Evolutionary conservation across 2,888 invertebrate genomes (phyloP).

Genomic region (Apoda limacodes): DNA sequence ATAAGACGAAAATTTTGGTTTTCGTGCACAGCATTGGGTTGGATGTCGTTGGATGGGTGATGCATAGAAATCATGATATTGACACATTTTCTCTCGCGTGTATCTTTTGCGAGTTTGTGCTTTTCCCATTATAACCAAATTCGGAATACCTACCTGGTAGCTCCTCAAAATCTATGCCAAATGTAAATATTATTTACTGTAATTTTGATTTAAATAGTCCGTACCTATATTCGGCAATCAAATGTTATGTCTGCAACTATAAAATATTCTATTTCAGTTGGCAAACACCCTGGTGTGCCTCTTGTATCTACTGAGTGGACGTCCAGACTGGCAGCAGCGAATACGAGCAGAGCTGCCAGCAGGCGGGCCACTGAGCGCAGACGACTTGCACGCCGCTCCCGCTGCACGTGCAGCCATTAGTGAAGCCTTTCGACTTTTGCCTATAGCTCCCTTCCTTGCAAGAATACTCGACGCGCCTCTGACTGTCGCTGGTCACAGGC

Average conservation of each 20-base stretch:
- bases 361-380: constrained; percentile 66
- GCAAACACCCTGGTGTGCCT: constrained; percentile 86
- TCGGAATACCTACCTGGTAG: too few species aligned
- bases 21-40: too few species aligned
- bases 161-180: too few species aligned
- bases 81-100: too few species aligned
- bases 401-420: constrained; percentile 83
- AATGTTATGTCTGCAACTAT: background rate
- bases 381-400: constrained; percentile 73
- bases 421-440: constrained; percentile 80
- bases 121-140: too few species aligned
- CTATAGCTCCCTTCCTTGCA: constrained; percentile 84
- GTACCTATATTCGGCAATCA: background rate
- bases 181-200: too few species aligned
- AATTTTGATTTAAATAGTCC: background rate
- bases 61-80: too few species aligned
- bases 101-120: too few species aligned
- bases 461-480: constrained; percentile 80
- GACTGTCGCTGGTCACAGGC: constrained; percentile 74
- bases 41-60: too few species aligned
- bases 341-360: constrained; percentile 75
- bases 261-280: constrained; percentile 57
- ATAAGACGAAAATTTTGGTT: too few species aligned
- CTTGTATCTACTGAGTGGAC: constrained; percentile 77
- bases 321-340: constrained; percentile 74